These are phyloP conservation scores for Quadroppia sp. DNA, from an alignment of 2,888 invertebrate species.

Conservation along the genomic window DNA sequence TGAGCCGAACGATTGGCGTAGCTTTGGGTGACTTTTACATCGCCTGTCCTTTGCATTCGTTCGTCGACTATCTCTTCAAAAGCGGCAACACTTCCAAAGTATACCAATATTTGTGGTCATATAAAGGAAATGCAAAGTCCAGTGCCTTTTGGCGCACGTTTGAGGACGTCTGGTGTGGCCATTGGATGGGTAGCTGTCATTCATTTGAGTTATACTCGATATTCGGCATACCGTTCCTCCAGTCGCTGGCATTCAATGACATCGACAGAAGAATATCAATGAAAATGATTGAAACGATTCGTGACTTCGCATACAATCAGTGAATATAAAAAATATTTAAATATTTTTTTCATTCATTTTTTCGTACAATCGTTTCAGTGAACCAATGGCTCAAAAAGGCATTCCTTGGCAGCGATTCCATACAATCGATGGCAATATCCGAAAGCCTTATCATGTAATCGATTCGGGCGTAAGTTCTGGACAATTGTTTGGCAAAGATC, in stretches of 20 bases:
- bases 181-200: conserved; percentile 44
- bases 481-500: conserved; percentile 15
- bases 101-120: conserved; percentile 40
- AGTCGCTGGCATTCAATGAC: conserved; percentile 32
- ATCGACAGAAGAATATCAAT: conserved; percentile 36
- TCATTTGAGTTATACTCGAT: conserved; percentile 40
- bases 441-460: not conserved
- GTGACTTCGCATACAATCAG: conserved; percentile 39
- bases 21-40: conserved; percentile 38
- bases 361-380: not conserved
- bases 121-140: conserved; percentile 33
- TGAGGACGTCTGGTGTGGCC: conserved; percentile 35
- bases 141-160: conserved; percentile 39
- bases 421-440: not conserved
- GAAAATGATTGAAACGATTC: conserved; percentile 34
- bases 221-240: conserved; percentile 40
- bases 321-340: conserved; percentile 5
- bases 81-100: not conserved
- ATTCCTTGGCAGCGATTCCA: not conserved
- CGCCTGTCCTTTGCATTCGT: conserved; percentile 22
- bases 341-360: not conserved
- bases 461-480: not conserved
- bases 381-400: not conserved
- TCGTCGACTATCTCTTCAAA: conserved; percentile 8
- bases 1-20: conserved; percentile 29